A percentile compares a stretch with the other conserved stretches of the same genome.
phyloP scores from a whole-genome alignment of 2,113 vertebrate species.

The Origma solitaria region DNA sequence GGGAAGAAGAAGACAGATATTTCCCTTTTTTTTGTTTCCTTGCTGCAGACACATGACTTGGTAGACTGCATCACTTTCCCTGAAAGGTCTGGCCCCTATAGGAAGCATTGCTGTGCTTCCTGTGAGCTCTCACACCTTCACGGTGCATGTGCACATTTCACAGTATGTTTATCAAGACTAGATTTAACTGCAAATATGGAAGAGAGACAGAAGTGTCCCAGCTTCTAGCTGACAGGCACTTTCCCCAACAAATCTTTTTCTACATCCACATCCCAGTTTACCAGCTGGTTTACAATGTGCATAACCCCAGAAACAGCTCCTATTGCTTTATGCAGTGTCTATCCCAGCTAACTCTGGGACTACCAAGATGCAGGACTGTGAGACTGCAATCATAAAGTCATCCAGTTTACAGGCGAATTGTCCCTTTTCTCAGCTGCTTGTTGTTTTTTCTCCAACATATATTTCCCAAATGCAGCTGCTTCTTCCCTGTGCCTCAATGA shows the following conservation, averaged over 20 bases:
- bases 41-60: background rate
- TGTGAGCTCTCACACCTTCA: background rate
- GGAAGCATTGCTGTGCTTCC: background rate
- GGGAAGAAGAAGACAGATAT: background rate
- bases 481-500: background rate
- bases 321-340: background rate
- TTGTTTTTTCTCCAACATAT: conserved; percentile 25
- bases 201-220: background rate
- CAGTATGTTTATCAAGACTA: background rate
- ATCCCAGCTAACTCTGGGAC: background rate
- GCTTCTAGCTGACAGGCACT: background rate
- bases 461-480: conserved; percentile 1
- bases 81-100: background rate
- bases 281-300: background rate
- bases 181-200: background rate
- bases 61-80: background rate
- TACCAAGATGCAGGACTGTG: background rate
- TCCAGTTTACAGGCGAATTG: background rate
- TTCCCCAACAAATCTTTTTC: background rate
- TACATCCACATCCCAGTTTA: background rate
- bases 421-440: background rate
- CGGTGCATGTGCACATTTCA: background rate
- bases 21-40: background rate
- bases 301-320: background rate
- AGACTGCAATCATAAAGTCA: background rate